Base-by-base conservation (phyloP, 2,113 vertebrate genomes). In the Strigops habroptila region DNA sequence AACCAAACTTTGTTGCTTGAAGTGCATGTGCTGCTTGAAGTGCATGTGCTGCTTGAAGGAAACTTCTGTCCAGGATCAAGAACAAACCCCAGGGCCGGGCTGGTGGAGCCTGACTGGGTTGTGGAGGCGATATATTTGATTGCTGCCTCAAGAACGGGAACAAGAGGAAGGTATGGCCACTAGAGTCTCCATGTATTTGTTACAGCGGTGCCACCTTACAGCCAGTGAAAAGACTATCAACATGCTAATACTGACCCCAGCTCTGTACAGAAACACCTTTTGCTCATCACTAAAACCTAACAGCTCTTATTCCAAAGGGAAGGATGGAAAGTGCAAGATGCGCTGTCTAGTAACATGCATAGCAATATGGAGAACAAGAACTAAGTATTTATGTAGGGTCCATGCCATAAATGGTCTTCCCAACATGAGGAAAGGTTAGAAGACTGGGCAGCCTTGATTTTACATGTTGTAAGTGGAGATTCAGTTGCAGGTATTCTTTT, bases 361-460 rank as follows among this genome's bases (percentile, higher is more conserved):
- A 19, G 33, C 44, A 37, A 8, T 10, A 12, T 3, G 49, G 28
- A 59, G 70, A 88, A 21, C 35, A 46, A 57, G 23, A 79, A 14
- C 12, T 8, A 48, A 48, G 21, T 48, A 24, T 46, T 64, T 74
- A 2, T 28, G 6, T 3, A 53, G 39, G 15, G 15, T n/a, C 17
- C 5, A 1, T 22, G 30, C 53, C 46, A 23, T 60, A 81, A 90
- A 73, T 33, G 60, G 39, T 94, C 73, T 94, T 95, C 37, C 74
- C 89, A 84, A 51, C 59, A 14, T 30, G 25, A 94, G 89, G 75
- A 88, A 30, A 83, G 82, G 46, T 33, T 70, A 55, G 53, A 82
- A 95, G 86, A 81, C 33, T 27, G 69, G 91, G 73, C 81, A 82
- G 89, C 46, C 57, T 53, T 94, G 82, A 84, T 95, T 87, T 95